phyloP scores from a whole-genome alignment of 2,888 invertebrate genomes.

The Anoncus sp. region DNA sequence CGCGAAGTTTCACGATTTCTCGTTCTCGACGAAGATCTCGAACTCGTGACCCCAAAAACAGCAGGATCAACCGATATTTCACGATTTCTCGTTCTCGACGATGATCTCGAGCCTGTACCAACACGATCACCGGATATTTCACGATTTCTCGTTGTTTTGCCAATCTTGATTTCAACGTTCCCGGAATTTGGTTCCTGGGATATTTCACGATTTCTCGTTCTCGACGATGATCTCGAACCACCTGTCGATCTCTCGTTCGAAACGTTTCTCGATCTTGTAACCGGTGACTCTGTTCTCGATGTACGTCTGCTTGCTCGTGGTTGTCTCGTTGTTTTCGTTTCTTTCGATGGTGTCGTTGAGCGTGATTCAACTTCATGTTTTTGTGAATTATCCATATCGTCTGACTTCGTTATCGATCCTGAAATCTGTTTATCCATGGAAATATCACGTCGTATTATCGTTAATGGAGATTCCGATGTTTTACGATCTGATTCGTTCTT shows the following conservation, averaged over 20 bases:
- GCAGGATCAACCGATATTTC: constrained; percentile 32
- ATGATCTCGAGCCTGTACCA: constrained; percentile 70
- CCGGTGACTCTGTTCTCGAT: constrained; percentile 75
- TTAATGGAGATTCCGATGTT: constrained; percentile 56
- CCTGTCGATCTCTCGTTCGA: constrained; percentile 47
- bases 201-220: constrained; percentile 67
- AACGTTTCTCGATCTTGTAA: constrained; percentile 71
- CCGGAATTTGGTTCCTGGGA: no score
- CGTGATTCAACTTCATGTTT: constrained; percentile 57
- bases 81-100: constrained; percentile 72
- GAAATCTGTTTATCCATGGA: constrained; percentile 45
- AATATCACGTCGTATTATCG: constrained; percentile 46
- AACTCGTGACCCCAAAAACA: no score
- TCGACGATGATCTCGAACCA: constrained; percentile 75
- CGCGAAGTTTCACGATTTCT: constrained; percentile 64
- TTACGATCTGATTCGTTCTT: constrained; percentile 50
- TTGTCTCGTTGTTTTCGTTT: constrained; percentile 54
- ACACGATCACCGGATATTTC: no score
- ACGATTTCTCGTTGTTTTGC: constrained; percentile 70
- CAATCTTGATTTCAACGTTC: constrained; percentile 69
- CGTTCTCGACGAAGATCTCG: constrained; percentile 75
- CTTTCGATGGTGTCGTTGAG: constrained; percentile 49
- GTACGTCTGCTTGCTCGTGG: constrained; percentile 64
- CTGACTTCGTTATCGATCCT: constrained; percentile 51
- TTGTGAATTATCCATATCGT: constrained; percentile 43